Conservation (phyloP, 2,113 vertebrate genomes). For the Catharus minimus region DNA sequence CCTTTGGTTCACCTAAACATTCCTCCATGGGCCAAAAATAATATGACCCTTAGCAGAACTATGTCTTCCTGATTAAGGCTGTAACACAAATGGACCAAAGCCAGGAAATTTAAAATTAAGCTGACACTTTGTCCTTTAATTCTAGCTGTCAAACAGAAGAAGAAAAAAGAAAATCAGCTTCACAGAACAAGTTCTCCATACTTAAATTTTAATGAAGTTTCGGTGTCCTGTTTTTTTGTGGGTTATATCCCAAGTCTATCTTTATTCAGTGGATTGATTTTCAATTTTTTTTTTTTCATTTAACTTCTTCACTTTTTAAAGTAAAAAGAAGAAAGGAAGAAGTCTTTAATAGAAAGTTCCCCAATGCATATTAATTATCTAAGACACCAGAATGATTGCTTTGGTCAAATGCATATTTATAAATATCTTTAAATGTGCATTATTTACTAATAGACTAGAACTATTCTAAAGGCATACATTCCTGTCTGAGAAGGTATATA, state of each 20-base stretch:
- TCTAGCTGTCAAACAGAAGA: constrained; percentile 5
- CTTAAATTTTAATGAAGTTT: constrained; percentile 8
- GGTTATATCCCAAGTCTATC: not conserved
- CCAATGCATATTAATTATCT: constrained; percentile 68
- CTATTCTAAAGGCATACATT: not conserved
- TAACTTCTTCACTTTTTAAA: constrained; percentile 24
- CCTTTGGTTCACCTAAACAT: constrained; percentile 13
- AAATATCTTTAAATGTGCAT: constrained; percentile 48
- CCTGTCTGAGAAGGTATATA: constrained; percentile 61
- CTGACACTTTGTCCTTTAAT: constrained; percentile 31
- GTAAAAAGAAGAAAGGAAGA: not conserved
- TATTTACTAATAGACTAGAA: constrained; percentile 66
- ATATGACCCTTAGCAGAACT: not conserved
- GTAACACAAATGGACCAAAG: not conserved
- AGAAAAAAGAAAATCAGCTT: not conserved
- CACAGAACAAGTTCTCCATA: not conserved
- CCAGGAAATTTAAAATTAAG: not conserved
- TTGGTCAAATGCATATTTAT: constrained; percentile 71
- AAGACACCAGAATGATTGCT: constrained; percentile 40
- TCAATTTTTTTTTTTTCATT: not conserved
- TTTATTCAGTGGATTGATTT: not conserved
- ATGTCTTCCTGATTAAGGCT: constrained; percentile 19
- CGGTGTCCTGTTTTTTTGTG: not conserved
- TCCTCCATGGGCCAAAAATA: constrained; percentile 26
- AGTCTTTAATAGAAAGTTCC: constrained; percentile 58